Base-by-base conservation (phyloP, 1,140 invertebrate species). In the Aphis gossypii region DNA sequence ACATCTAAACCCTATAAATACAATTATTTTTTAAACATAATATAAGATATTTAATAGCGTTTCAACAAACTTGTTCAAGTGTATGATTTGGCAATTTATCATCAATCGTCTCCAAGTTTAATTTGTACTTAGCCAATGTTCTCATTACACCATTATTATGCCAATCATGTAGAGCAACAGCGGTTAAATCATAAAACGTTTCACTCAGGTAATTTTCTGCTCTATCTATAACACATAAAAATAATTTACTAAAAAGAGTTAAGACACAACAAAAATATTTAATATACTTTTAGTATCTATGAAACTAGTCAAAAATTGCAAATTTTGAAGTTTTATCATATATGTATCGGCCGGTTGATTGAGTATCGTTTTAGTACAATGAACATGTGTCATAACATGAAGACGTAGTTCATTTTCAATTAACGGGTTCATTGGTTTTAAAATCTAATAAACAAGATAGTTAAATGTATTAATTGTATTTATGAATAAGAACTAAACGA, bases 151-250 rank as follows among this genome's bases (percentile, higher is more conserved):
- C 97, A 95, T 99, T 99, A 0, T 98, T 99, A 95, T 98, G 98
- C 98, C 99, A 99, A 95, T 99, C 98, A 94, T 99, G 99, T 35
- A 99, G 95, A 35, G 99, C 98, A 54, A 99, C 98, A 2, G 99
- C 99, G 1, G 99, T 99, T 94, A 99, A 96, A 95, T 99, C 99
- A 95, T 99, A 99, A 95, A 99, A 99, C 94, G 98, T 99, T 94
- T 97, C 97, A 94, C 99, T 98, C 83, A 99, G 96, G 95, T 99
- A 99, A 95, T 98, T 97, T 95, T 99, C 99, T 8, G 99, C 96
- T 95, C 97, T 95, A 84, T 96, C 95, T 97, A 95, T 92, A 95
- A 95, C 94, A 93, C 82, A 95, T 92, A 94, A 94, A 54, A 93
- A 84, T 44, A 91, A 94, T 44, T 41, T 1, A 93, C 3, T 25